phyloP scores from a whole-genome alignment of 1,140 invertebrate species.

The Centruroides vittatus region DNA sequence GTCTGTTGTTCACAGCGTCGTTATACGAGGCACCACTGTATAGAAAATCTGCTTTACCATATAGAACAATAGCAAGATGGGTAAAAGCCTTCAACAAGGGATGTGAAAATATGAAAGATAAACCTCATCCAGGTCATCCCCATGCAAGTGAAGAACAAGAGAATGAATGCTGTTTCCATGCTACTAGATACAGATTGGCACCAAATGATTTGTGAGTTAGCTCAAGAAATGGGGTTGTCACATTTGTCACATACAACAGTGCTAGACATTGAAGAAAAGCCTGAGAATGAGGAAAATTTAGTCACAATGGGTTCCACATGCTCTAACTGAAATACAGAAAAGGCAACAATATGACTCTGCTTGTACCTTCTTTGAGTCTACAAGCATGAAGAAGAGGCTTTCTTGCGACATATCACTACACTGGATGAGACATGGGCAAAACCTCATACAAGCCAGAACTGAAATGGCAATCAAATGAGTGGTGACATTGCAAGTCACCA shows the following conservation, averaged over 20 bases:
- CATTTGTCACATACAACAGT: too few relatives aligned
- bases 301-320: conserved; percentile 2
- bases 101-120: background rate
- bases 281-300: background rate
- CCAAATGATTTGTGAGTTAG: background rate
- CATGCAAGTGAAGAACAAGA: background rate
- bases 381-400: background rate
- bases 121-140: background rate
- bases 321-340: conserved; percentile 3
- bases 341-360: background rate
- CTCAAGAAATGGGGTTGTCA: background rate
- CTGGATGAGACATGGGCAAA: background rate
- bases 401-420: background rate
- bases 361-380: conserved; percentile 1
- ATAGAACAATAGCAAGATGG: conserved; percentile 1
- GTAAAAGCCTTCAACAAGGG: background rate
- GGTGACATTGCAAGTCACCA: background rate
- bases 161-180: background rate
- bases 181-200: background rate
- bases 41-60: background rate
- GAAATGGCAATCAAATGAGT: background rate
- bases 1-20: too few relatives aligned
- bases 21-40: too few relatives aligned
- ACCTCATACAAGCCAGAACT: background rate
- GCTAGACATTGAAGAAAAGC: background rate